These are phyloP conservation scores for Dinocampus coccinellae DNA, from an alignment of 2,888 invertebrate genomes.

Conservation along the genomic window DNA sequence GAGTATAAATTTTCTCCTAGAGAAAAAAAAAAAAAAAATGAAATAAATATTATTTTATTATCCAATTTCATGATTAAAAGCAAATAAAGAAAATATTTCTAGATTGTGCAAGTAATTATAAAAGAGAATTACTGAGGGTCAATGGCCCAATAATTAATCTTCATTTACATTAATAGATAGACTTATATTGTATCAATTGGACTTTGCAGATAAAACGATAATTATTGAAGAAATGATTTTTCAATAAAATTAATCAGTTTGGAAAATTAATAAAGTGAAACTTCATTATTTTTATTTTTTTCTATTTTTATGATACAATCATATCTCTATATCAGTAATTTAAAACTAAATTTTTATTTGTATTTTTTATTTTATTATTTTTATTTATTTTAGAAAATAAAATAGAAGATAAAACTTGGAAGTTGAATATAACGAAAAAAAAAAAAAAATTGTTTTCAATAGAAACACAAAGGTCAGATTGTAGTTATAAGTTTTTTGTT, in stretches of 20 bases:
- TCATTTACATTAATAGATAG: neutral
- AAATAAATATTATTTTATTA: no score
- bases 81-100: neutral
- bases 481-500: neutral
- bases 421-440: no score
- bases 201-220: neutral
- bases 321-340: neutral
- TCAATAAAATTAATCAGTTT: neutral
- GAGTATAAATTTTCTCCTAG: conserved; percentile 11
- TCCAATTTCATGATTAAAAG: neutral
- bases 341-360: neutral
- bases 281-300: neutral
- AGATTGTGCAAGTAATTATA: neutral
- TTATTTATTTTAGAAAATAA: neutral
- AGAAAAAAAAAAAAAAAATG: no score
- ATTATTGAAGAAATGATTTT: neutral
- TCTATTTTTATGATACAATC: neutral
- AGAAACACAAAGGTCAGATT: neutral
- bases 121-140: neutral
- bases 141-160: neutral
- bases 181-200: neutral
- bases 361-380: neutral
- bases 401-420: no score
- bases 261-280: neutral
- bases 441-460: neutral